A percentile compares a stretch with the other conserved stretches of the same genome.
Conservation (phyloP, 53 echinoderm and acorn worm genomes). For the Paelopatides confundens region DNA sequence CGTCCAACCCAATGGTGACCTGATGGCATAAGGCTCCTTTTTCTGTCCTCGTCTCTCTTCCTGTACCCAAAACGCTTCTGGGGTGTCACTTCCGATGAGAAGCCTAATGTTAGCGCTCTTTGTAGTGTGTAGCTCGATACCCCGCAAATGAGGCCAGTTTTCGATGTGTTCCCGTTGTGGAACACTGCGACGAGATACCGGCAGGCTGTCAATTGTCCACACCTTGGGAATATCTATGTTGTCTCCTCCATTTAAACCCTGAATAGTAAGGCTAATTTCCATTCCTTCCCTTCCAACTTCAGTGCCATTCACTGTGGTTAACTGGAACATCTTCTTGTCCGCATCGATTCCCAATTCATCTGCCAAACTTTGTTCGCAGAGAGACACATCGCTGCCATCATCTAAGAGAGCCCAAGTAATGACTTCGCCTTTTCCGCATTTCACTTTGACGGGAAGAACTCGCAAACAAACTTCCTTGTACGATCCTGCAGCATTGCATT, state of each 20-base stretch:
- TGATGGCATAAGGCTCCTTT: constrained; percentile 73
- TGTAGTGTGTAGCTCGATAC: constrained; percentile 21
- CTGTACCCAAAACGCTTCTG: constrained; percentile 71
- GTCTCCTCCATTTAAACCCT: constrained; percentile 29
- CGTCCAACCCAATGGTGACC: constrained; percentile 75
- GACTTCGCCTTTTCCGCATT: constrained; percentile 22
- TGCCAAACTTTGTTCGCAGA: constrained; percentile 65
- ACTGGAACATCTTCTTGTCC: constrained; percentile 27
- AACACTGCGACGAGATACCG: constrained; percentile 52
- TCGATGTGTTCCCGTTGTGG: constrained; percentile 18
- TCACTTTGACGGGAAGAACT: constrained; percentile 70
- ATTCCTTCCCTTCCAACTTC: constrained; percentile 25
- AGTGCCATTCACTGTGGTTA: constrained; percentile 60
- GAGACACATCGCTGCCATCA: constrained; percentile 73
- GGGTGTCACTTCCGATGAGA: constrained; percentile 62
- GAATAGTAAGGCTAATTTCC: constrained; percentile 39
- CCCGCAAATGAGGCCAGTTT: constrained; percentile 26
- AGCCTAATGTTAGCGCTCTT: constrained; percentile 53
- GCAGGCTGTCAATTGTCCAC: constrained; percentile 64
- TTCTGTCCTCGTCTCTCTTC: constrained; percentile 56
- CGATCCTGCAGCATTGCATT: constrained; percentile 8
- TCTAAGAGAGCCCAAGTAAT: constrained; percentile 75
- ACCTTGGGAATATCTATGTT: constrained; percentile 49
- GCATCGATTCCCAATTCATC: constrained; percentile 52
- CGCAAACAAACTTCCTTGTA: constrained; percentile 55